Conservation (phyloP, 1,140 invertebrate genomes). For the Drosophila guanche region DNA sequence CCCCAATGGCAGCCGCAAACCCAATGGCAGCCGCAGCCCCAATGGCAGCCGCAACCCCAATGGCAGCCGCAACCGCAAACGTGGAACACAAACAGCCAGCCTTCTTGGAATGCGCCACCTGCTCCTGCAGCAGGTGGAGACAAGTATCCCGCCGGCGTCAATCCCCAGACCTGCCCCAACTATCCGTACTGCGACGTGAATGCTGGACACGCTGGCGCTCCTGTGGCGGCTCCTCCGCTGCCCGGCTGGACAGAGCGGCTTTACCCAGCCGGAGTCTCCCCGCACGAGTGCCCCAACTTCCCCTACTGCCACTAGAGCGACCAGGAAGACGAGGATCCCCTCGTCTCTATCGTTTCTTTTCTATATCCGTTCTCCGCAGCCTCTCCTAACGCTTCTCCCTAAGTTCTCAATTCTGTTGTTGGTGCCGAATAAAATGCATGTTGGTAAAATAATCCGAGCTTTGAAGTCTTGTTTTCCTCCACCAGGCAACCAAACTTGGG, state of each 20-base stretch:
- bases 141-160: conserved; percentile 83
- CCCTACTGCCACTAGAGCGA: conserved; percentile 81
- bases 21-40: conserved; percentile 56
- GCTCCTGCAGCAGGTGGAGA: conserved; percentile 64
- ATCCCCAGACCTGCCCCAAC: conserved; percentile 83
- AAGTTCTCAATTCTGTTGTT: conserved; percentile 76
- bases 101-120: conserved; percentile 69
- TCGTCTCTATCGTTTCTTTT: too few species aligned
- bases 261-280: conserved; percentile 84
- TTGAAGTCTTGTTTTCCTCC: not conserved
- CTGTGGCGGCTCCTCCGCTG: conserved; percentile 68
- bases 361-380: not conserved
- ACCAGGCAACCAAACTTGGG: not conserved
- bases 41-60: conserved; percentile 43
- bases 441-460: conserved; percentile 53
- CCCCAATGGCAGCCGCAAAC: conserved; percentile 66
- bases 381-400: conserved; percentile 35
- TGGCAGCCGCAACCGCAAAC: conserved; percentile 50
- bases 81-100: conserved; percentile 63
- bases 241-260: conserved; percentile 83
- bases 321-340: too few species aligned
- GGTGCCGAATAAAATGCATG: conserved; percentile 73
- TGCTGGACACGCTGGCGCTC: conserved; percentile 64
- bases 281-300: conserved; percentile 84
- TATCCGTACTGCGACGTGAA: conserved; percentile 83